Evolutionary conservation across 2,797 vertebrate genomes (phyloP), one percentile per base, ranked within the genome.

Genomic region (Kryptopterus vitreolus): DNA sequence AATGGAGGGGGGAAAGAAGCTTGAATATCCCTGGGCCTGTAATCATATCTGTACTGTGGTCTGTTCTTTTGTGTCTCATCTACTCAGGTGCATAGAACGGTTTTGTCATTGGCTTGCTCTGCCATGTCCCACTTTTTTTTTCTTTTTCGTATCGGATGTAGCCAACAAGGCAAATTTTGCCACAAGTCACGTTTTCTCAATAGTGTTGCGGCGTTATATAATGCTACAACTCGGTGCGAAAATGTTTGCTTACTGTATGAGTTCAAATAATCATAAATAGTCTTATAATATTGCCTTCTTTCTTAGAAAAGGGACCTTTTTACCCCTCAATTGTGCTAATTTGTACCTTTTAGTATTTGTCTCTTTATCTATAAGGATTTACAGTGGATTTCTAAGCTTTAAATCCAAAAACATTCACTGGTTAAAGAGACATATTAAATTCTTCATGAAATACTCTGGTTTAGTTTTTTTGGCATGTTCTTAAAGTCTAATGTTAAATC

Each of bases 31-130:
- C 55, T 26, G 35, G n/a, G 55, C 55, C 13, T 9, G 46, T 59
- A 75, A 59, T 59, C 24, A 22, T 70, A 29, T 48, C 11, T 18
- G 26, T 11, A 57, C 13, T 18, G 33, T 43, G 11, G 15, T 10
- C 16, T 13, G 43, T 53, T n/a, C 9, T 80, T 43, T 65, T 43
- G 38, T 43, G 38, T 35, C n/a, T 77, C 46, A 63, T 76, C 12
- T 48, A 20, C 11, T 33, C 18, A 84, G 78, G 86, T 82, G 78
- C 83, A 80, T 33, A 87, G 91, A 89, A 85, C 82, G 72, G 88
- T 90, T 88, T 81, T 70, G 55, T 70, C 43, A 70, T 55, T 33
- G 58, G 58, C 6, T 35, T 57, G 50, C 48, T 24, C n/a, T 53
- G 22, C 15, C 62, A 65, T 66, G 31, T 55, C 52, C 18, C 3